phyloP scores from a whole-genome alignment of 64 coral and sea anemone genomes.

The Stichodactyla helianthus region DNA sequence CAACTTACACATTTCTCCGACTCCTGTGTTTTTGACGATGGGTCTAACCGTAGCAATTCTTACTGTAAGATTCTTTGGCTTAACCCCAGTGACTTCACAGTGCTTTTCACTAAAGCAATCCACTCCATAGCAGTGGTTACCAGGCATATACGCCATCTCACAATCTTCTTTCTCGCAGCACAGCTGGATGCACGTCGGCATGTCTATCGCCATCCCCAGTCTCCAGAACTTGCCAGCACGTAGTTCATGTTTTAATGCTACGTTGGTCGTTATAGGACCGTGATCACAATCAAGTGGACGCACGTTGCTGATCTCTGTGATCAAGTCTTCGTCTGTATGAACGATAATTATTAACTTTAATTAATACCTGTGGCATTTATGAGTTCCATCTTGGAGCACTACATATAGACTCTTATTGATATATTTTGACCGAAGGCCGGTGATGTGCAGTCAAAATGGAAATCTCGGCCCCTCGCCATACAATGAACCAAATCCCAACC shows the following conservation, averaged over 20 bases:
- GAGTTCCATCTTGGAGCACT: too few relatives aligned
- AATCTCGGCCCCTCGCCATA: too few relatives aligned
- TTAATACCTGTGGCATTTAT: too few relatives aligned
- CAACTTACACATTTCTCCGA: conserved; percentile 26
- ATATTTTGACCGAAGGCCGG: too few relatives aligned
- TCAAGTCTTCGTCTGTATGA: conserved; percentile 31
- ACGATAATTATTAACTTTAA: too few relatives aligned
- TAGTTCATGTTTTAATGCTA: conserved; percentile 66
- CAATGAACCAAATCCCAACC: too few relatives aligned
- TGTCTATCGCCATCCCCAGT: conserved; percentile 63
- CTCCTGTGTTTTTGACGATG: conserved; percentile 43
- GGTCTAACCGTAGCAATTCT: conserved; percentile 74
- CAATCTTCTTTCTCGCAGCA: conserved; percentile 82
- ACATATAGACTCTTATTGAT: too few relatives aligned
- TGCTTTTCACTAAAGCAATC: conserved; percentile 91
- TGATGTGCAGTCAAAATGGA: too few relatives aligned
- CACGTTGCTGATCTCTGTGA: conserved; percentile 58
- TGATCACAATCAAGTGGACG: conserved; percentile 60
- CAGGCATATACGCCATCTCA: conserved; percentile 88
- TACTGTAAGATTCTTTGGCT: conserved; percentile 72
- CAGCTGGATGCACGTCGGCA: conserved; percentile 82
- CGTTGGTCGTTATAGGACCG: conserved; percentile 64
- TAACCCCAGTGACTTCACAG: conserved; percentile 71
- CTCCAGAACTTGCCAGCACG: conserved; percentile 76
- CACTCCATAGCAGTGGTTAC: conserved; percentile 87